Conservation (phyloP, 2,797 vertebrate genomes). For the Emys orbicularis region DNA sequence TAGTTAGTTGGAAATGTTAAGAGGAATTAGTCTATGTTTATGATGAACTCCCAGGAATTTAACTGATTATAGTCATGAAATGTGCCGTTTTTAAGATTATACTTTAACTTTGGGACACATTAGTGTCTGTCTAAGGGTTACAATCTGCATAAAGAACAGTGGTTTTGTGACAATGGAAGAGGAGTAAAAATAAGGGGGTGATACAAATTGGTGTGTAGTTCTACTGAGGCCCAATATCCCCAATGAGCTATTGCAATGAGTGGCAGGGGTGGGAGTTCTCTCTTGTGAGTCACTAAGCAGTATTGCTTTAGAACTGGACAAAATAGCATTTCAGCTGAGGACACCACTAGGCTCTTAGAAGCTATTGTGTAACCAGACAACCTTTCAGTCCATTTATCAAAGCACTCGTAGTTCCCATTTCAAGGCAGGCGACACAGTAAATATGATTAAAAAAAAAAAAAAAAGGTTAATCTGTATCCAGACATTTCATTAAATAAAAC, state of each 20-base stretch:
- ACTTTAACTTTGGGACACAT: constrained; percentile 17
- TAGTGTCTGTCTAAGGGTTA: constrained; percentile 40
- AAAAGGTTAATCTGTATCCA: constrained; percentile 71
- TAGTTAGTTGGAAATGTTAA: background rate
- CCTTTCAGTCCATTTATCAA: constrained; percentile 80
- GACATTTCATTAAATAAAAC: constrained; percentile 66
- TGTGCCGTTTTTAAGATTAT: background rate
- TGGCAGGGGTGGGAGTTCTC: constrained; percentile 30
- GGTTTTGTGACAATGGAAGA: constrained; percentile 54
- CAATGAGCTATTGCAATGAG: constrained; percentile 61
- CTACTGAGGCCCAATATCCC: constrained; percentile 29
- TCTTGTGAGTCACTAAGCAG: constrained; percentile 61
- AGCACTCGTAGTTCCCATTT: constrained; percentile 72
- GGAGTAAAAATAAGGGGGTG: constrained; percentile 63
- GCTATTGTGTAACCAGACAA: constrained; percentile 69
- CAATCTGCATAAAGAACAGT: constrained; percentile 30
- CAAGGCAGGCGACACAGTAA: constrained; percentile 79
- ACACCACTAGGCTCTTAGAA: constrained; percentile 54
- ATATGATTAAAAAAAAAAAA: constrained; percentile 63
- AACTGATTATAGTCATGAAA: background rate
- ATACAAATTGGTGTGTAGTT: constrained; percentile 50
- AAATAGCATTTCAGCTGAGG: constrained; percentile 66
- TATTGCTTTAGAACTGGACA: constrained; percentile 43
- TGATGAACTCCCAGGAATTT: constrained; percentile 17
- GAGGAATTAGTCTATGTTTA: background rate